These are phyloP conservation scores for Bruchidius siliquastri DNA, from an alignment of 2,888 invertebrate genomes.

Conservation along the genomic window DNA sequence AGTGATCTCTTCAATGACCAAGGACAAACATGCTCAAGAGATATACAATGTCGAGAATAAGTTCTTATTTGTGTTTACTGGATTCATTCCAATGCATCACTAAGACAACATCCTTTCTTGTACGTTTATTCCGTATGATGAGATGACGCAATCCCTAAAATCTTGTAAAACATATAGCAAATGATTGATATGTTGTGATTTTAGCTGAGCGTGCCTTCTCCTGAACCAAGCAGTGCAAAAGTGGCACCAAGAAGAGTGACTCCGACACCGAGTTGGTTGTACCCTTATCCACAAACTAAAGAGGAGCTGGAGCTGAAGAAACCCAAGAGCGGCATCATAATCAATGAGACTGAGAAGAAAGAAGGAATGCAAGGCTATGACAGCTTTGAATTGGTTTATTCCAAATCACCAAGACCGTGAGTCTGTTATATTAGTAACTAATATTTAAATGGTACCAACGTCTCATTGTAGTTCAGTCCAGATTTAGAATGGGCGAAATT, in stretches of 20 bases:
- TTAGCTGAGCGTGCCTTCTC: conserved; percentile 39
- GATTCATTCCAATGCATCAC: too few relatives aligned
- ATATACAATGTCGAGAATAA: too few relatives aligned
- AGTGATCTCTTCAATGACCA: too few relatives aligned
- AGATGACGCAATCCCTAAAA: too few relatives aligned
- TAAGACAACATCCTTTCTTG: too few relatives aligned
- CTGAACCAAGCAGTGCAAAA: conserved; percentile 37
- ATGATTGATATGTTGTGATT: neutral
- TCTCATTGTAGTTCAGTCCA: too few relatives aligned
- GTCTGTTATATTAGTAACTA: conserved; percentile 3
- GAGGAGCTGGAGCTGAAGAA: conserved; percentile 33
- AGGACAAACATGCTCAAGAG: too few relatives aligned
- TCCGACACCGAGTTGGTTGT: conserved; percentile 31
- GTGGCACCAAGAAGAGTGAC: conserved; percentile 36
- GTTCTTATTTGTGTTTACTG: too few relatives aligned
- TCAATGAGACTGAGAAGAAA: conserved; percentile 31
- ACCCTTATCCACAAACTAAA: conserved; percentile 35
- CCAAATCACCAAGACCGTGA: conserved; percentile 27
- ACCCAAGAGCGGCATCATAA: conserved; percentile 42
- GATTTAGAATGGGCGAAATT: too few relatives aligned
- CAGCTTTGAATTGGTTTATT: conserved; percentile 36
- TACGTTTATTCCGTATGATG: too few relatives aligned
- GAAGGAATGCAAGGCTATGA: conserved; percentile 24
- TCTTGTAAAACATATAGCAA: neutral
- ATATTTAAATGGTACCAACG: too few relatives aligned